A percentile compares a stretch with the other conserved stretches of the same genome.
Conservation (phyloP, 2,797 vertebrate genomes). For the Anguilla megastoma region DNA sequence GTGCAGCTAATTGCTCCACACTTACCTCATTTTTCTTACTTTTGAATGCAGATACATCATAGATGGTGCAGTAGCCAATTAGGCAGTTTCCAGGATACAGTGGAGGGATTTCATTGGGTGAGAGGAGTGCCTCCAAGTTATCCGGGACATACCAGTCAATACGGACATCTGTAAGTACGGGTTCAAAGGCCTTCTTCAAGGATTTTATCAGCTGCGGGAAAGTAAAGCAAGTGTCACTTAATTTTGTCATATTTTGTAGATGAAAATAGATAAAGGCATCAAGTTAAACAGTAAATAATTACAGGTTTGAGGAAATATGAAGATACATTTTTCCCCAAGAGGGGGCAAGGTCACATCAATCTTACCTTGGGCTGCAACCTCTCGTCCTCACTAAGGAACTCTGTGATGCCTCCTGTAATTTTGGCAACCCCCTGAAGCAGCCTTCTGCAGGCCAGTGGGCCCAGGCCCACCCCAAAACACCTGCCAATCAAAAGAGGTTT, state of each 20-base stretch:
- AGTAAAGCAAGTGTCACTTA: background rate
- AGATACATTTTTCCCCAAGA: conserved; percentile 44
- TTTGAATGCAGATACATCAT: conserved; percentile 81
- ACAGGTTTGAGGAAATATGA: background rate
- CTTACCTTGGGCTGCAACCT: conserved; percentile 91
- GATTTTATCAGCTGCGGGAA: conserved; percentile 84
- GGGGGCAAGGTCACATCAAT: conserved; percentile 49
- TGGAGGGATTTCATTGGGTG: conserved; percentile 88
- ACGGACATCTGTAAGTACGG: conserved; percentile 88
- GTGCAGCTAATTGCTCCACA: background rate
- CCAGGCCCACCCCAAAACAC: conserved; percentile 88
- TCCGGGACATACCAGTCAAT: conserved; percentile 99
- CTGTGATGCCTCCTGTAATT: conserved; percentile 82
- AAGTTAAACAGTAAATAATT: background rate
- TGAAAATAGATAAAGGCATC: background rate
- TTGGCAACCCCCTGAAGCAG: conserved; percentile 84
- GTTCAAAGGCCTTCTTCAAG: conserved; percentile 93
- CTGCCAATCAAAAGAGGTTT: conserved; percentile 60
- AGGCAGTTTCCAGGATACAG: conserved; percentile 89
- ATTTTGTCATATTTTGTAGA: background rate
- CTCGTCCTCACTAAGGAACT: conserved; percentile 81
- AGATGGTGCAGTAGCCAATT: conserved; percentile 92
- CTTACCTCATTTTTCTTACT: conserved; percentile 66
- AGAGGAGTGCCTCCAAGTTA: conserved; percentile 93
- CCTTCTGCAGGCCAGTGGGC: conserved; percentile 71